Evolutionary conservation across 2,113 vertebrate species (phyloP), one percentile per base, ranked within the genome.

Genomic region (Vimba vimba): DNA sequence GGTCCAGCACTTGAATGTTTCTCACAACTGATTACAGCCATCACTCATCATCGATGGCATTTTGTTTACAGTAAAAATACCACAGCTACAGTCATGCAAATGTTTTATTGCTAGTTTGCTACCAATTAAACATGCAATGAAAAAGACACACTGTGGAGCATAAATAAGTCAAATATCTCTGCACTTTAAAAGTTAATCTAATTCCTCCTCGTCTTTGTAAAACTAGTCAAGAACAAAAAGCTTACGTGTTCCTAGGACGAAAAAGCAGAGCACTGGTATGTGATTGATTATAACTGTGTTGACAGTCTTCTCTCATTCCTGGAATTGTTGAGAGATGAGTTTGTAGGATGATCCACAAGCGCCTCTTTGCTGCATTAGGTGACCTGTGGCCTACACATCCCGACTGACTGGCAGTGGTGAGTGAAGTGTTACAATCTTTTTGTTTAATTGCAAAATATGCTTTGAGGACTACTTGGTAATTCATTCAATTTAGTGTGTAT

Each of bases 251-350:
- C 50, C 60, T 66, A 25, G 43, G 30, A 60, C 50, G 39, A 55
- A 45, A 17, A 62, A 62, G 50, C 39, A 30, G 69, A 68, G 17
- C 3, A 23, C 11, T 47, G 74, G 59, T 60, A 85, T 81, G 59
- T 47, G 59, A 81, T 47, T 62, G 47, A 77, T 36, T 66, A 39
- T 47, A 33, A 66, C 25, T 83, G 62, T 73, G 68, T 55, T 73
- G 68, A 71, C 74, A 68, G 62, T 85, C n/a, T 57, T 19, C n/a
- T 76, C 86, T 80, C 47, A 86, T 88, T 88, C 79, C 64, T 64
- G 50, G 84, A 86, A 86, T 74, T 79, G 64, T 50, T 73, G 74
- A 2, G 39, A 60, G 87, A 83, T 85, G 69, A 86, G 36, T 57
- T 21, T n/a, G 6, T 15, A 25, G 23, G 59, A 43, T 17, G 55